Conservation (phyloP, 92 coral and sea anemone genomes). For the Epizoanthus fatuus region DNA sequence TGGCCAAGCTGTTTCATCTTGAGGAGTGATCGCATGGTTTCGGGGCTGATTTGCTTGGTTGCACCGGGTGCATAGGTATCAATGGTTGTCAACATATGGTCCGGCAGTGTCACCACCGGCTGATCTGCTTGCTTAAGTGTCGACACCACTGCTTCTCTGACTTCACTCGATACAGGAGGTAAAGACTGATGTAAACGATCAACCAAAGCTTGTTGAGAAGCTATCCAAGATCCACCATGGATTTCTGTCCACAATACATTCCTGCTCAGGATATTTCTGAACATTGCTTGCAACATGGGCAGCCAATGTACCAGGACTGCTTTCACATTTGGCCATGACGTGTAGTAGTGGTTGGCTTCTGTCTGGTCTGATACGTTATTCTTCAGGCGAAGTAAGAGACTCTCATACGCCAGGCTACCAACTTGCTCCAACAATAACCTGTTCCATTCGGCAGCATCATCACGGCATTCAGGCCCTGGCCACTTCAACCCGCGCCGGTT, state of each 20-base stretch:
- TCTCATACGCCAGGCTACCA: conserved; percentile 34
- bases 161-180: background rate
- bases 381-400: background rate
- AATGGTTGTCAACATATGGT: conserved; percentile 65
- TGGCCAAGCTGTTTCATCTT: conserved; percentile 59
- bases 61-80: conserved; percentile 1
- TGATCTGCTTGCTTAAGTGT: conserved; percentile 76
- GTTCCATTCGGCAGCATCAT: conserved; percentile 61
- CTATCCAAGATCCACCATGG: conserved; percentile 70
- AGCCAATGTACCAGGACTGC: conserved; percentile 71
- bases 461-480: conserved; percentile 56
- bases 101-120: conserved; percentile 76
- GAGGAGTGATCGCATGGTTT: conserved; percentile 60
- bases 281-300: conserved; percentile 62
- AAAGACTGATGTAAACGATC: conserved; percentile 45
- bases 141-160: conserved; percentile 50
- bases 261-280: conserved; percentile 23
- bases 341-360: conserved; percentile 64
- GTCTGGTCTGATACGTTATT: background rate
- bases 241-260: conserved; percentile 70
- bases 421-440: conserved; percentile 34
- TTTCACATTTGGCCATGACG: conserved; percentile 67
- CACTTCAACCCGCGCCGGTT: conserved; percentile 56
- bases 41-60: conserved; percentile 60
- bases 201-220: conserved; percentile 50